Evolutionary conservation across 64 coral and sea anemone species (phyloP).

Genomic region (Montipora sp.): DNA sequence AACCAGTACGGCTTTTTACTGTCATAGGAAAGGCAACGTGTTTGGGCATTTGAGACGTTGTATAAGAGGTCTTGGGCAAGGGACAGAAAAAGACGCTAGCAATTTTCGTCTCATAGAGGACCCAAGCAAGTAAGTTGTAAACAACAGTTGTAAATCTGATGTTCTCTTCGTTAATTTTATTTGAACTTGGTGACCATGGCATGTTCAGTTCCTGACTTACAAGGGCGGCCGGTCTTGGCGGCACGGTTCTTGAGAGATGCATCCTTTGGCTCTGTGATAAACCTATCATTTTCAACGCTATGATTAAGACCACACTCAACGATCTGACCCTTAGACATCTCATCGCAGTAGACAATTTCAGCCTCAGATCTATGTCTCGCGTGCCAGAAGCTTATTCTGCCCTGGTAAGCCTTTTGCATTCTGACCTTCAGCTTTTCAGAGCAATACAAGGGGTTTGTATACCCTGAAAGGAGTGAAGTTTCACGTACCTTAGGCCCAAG

Average conservation of each 20-base stretch:
- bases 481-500: constrained; percentile 12
- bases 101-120: background rate
- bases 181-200: constrained; percentile 30
- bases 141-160: constrained; percentile 36
- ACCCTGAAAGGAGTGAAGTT: background rate
- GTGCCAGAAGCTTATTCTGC: constrained; percentile 59
- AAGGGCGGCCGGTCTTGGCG: constrained; percentile 15
- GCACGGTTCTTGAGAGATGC: constrained; percentile 10
- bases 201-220: constrained; percentile 18
- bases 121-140: constrained; percentile 29
- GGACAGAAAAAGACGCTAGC: constrained; percentile 2
- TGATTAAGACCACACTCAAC: constrained; percentile 31
- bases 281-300: background rate
- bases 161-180: constrained; percentile 18
- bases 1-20: constrained; percentile 49
- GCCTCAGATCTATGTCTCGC: constrained; percentile 37
- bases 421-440: constrained; percentile 59
- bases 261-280: constrained; percentile 24
- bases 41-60: constrained; percentile 42
- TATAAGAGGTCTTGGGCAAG: constrained; percentile 20
- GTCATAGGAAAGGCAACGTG: constrained; percentile 45
- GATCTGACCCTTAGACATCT: constrained; percentile 51
- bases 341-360: constrained; percentile 50
- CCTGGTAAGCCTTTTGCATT: constrained; percentile 35
- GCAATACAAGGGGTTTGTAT: constrained; percentile 23